Conservation (phyloP, 2,888 invertebrate genomes). For the Zootermopsis nevadensis region DNA sequence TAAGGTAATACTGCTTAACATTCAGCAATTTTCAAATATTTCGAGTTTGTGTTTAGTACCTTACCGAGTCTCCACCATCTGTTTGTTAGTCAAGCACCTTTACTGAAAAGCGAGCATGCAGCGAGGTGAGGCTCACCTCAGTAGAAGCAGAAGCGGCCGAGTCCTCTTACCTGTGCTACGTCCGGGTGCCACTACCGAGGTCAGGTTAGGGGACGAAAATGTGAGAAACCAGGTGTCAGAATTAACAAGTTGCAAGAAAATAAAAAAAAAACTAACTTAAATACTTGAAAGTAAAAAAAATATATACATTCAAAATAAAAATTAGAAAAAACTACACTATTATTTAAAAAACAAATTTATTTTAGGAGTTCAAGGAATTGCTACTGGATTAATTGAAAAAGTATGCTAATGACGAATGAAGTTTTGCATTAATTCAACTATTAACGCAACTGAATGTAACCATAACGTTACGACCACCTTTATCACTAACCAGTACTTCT, state of each 20-base stretch:
- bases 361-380: constrained; percentile 11
- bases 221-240: constrained; percentile 51
- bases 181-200: constrained; percentile 49
- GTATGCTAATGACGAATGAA: constrained; percentile 26
- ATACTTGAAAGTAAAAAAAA: constrained; percentile 6
- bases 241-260: constrained; percentile 40
- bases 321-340: constrained; percentile 23
- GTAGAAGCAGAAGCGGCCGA: constrained; percentile 29
- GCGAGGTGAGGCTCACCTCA: constrained; percentile 15
- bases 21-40: too few relatives aligned
- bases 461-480: too few relatives aligned
- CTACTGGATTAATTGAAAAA: constrained; percentile 43
- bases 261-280: constrained; percentile 41
- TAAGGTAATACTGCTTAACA: not conserved
- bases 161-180: constrained; percentile 46
- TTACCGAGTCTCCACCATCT: not conserved
- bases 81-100: constrained; percentile 17
- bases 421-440: not conserved
- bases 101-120: constrained; percentile 28
- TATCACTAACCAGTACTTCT: too few relatives aligned
- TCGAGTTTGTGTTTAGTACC: not conserved
- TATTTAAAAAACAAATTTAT: constrained; percentile 35
- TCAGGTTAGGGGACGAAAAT: constrained; percentile 47
- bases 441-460: too few relatives aligned
- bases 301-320: constrained; percentile 20